Conservation (phyloP, 2,888 invertebrate species). For the Drosophila nr. fundita region DNA sequence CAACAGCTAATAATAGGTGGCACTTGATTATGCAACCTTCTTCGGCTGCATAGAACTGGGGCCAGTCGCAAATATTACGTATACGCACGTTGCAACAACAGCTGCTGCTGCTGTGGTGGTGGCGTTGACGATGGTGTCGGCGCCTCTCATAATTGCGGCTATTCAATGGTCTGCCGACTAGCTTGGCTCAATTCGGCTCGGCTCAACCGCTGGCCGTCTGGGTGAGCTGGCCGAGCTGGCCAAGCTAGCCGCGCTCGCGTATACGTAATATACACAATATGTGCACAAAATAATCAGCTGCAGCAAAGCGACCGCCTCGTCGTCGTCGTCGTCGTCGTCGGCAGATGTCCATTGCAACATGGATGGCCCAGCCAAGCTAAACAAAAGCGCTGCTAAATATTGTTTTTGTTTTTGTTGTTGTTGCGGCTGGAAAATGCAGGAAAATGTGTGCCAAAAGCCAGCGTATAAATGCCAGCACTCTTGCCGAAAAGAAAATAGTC, state of each 20-base stretch:
- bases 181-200: constrained; percentile 1
- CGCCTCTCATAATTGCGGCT: constrained; percentile 58
- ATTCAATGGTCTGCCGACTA: constrained; percentile 52
- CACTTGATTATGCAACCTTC: constrained; percentile 33
- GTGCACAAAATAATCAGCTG: constrained; percentile 75
- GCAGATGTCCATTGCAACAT: constrained; percentile 80
- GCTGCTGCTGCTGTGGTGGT: constrained; percentile 34
- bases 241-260: constrained; percentile 43
- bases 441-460: constrained; percentile 68
- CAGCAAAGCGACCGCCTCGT: constrained; percentile 35
- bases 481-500: constrained; percentile 76
- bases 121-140: constrained; percentile 18
- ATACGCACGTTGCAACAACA: constrained; percentile 77
- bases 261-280: constrained; percentile 73
- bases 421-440: constrained; percentile 68
- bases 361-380: constrained; percentile 66
- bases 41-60: constrained; percentile 58
- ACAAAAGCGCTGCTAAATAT: constrained; percentile 57
- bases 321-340: constrained; percentile 31
- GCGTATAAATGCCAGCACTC: constrained; percentile 64
- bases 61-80: constrained; percentile 69
- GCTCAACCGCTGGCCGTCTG: constrained; percentile 11
- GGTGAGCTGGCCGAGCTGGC: constrained; percentile 11
- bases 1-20: constrained; percentile 12
- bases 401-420: constrained; percentile 23